phyloP scores from a whole-genome alignment of 2,113 vertebrate genomes.

The Lipotes vexillifer region DNA sequence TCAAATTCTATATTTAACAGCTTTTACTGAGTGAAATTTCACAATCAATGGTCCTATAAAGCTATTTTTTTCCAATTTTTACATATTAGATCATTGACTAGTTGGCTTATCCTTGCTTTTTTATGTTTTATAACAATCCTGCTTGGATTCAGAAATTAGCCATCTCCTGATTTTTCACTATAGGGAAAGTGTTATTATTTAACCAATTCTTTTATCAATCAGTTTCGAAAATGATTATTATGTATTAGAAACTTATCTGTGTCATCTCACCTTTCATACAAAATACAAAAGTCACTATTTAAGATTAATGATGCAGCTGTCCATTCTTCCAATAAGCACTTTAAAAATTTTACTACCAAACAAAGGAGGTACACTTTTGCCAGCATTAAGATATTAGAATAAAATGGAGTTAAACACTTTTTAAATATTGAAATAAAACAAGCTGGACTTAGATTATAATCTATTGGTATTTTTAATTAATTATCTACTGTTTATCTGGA shows the following conservation, averaged over 20 bases:
- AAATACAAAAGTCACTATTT: slow-evolving; percentile 9
- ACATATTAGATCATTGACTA: slow-evolving; percentile 38
- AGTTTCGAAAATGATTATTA: slow-evolving; percentile 54
- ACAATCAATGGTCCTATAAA: neutral
- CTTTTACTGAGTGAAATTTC: neutral
- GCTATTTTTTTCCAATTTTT: neutral
- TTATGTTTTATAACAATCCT: neutral
- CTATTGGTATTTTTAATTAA: neutral
- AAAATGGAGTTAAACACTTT: slow-evolving; percentile 14
- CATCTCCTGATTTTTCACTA: neutral
- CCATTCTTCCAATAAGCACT: slow-evolving; percentile 53
- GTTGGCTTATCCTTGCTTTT: slow-evolving; percentile 48
- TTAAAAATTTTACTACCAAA: slow-evolving; percentile 42
- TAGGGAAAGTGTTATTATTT: neutral
- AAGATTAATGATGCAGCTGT: slow-evolving; percentile 29
- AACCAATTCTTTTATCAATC: slow-evolving; percentile 12
- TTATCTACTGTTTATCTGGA: neutral
- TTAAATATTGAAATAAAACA: slow-evolving; percentile 10
- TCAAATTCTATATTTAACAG: neutral
- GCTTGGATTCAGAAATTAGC: neutral
- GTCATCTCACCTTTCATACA: neutral
- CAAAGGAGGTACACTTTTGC: neutral
- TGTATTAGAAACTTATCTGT: slow-evolving; percentile 2
- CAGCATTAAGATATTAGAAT: neutral
- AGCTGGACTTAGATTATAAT: neutral